A percentile compares a stretch with the other conserved stretches of the same genome.
phyloP scores from a whole-genome alignment of 2,888 invertebrate species.

The Epirrhoe tristata region DNA sequence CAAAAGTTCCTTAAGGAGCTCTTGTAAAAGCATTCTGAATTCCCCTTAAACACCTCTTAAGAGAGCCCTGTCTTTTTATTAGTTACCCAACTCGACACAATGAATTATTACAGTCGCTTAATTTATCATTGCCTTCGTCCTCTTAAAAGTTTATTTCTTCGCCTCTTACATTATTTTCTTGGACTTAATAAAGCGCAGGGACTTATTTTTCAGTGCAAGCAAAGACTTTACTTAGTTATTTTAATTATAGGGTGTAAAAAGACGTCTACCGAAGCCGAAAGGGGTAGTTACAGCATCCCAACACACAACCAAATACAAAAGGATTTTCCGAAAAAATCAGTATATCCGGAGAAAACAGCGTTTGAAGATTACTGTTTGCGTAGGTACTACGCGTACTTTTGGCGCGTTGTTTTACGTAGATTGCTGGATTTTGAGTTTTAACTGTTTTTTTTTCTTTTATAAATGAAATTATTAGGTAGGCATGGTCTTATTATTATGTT shows the following conservation, averaged over 20 bases:
- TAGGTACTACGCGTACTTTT: too few relatives aligned
- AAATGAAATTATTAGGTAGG: too few relatives aligned
- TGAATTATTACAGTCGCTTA: slow-evolving; percentile 63
- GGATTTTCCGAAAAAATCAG: too few relatives aligned
- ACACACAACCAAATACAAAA: too few relatives aligned
- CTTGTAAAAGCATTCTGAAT: slow-evolving; percentile 1
- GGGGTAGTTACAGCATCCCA: too few relatives aligned
- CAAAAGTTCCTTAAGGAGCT: neutral
- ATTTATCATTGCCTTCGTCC: slow-evolving; percentile 59
- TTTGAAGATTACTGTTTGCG: too few relatives aligned
- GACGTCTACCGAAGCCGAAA: too few relatives aligned
- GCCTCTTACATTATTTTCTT: slow-evolving; percentile 26
- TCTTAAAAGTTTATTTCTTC: slow-evolving; percentile 45
- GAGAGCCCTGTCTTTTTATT: slow-evolving; percentile 43
- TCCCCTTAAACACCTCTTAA: slow-evolving; percentile 28
- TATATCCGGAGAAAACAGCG: too few relatives aligned
- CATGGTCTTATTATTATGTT: too few relatives aligned
- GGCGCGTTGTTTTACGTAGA: too few relatives aligned
- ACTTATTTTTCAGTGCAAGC: neutral
- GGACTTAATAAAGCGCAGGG: slow-evolving; percentile 17
- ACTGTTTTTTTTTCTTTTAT: too few relatives aligned
- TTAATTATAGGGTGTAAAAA: neutral
- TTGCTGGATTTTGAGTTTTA: too few relatives aligned
- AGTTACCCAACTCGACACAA: slow-evolving; percentile 57
- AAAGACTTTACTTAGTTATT: neutral